These are phyloP conservation scores for Lophochroa leadbeateri DNA, from an alignment of 2,113 vertebrate genomes.

Conservation along the genomic window DNA sequence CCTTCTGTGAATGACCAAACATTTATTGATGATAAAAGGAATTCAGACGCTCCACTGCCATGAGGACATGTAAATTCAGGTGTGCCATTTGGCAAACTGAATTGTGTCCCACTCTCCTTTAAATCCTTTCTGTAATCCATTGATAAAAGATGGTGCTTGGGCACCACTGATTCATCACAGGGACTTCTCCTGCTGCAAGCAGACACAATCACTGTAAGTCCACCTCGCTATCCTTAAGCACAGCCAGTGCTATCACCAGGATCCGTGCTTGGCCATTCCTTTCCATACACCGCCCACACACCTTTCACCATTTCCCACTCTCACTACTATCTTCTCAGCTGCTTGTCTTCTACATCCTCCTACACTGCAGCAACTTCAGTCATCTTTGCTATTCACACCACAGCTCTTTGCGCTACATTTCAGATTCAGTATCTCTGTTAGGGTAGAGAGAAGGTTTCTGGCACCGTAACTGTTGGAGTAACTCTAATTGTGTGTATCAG, in stretches of 20 bases:
- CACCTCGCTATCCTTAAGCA: fast-evolving
- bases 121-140: background rate
- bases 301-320: background rate
- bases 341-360: background rate
- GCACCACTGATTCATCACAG: background rate
- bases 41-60: background rate
- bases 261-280: background rate
- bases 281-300: background rate
- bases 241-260: background rate
- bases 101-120: background rate
- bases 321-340: background rate
- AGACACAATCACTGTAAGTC: background rate
- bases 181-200: background rate
- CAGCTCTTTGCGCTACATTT: background rate
- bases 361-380: background rate
- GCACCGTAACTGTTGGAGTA: background rate
- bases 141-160: background rate
- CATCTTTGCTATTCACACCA: background rate
- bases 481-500: background rate
- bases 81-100: background rate
- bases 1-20: background rate
- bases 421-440: background rate
- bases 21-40: background rate
- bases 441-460: background rate
- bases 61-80: background rate